Conservation (phyloP, 2,113 vertebrate species). For the Nothobranchius kuhntae region DNA sequence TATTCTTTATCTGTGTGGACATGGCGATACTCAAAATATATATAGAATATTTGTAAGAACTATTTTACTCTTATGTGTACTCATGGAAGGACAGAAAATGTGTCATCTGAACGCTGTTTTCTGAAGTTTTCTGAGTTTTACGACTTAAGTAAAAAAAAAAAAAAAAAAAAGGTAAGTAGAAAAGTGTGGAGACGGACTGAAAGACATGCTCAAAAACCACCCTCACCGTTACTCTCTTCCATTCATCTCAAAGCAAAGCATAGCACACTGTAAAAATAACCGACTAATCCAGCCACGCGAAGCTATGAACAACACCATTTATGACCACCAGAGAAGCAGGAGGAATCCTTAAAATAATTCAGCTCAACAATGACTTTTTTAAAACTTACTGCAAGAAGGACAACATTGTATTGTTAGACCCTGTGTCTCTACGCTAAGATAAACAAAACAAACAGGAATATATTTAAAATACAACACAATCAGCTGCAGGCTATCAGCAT, state of each 20-base stretch:
- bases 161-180: slow-evolving; percentile 38
- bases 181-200: slow-evolving; percentile 57
- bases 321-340: slow-evolving; percentile 65
- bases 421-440: slow-evolving; percentile 75
- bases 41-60: slow-evolving; percentile 73
- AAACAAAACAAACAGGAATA: slow-evolving; percentile 76
- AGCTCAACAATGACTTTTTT: slow-evolving; percentile 61
- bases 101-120: slow-evolving; percentile 46
- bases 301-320: slow-evolving; percentile 68
- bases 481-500: slow-evolving; percentile 73
- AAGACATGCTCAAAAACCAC: slow-evolving; percentile 61
- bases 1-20: slow-evolving; percentile 67
- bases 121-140: slow-evolving; percentile 52
- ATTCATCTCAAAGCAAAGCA: slow-evolving; percentile 59
- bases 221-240: slow-evolving; percentile 55
- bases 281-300: slow-evolving; percentile 61
- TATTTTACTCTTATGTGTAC: slow-evolving; percentile 68
- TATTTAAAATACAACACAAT: slow-evolving; percentile 75
- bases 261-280: slow-evolving; percentile 62
- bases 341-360: slow-evolving; percentile 64
- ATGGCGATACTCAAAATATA: slow-evolving; percentile 72
- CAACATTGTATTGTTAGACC: slow-evolving; percentile 70
- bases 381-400: slow-evolving; percentile 74
- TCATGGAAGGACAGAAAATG: slow-evolving; percentile 54
- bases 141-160: slow-evolving; percentile 51